Evolutionary conservation across 2,113 vertebrate genomes (phyloP).

Genomic region (Ceyx melanurus): DNA sequence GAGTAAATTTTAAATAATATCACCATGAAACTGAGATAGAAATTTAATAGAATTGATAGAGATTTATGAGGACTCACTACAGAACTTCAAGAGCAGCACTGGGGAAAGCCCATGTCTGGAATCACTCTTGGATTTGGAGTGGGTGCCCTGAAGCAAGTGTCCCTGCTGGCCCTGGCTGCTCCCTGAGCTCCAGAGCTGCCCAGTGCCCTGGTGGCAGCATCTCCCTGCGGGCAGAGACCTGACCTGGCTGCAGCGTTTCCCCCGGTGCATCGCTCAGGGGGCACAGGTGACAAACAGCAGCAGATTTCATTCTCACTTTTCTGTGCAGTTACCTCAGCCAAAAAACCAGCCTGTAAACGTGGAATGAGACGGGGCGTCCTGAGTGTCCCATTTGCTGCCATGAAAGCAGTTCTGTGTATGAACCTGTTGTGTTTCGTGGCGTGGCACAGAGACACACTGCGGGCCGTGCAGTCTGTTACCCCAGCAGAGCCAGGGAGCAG

Average conservation of each 20-base stretch:
- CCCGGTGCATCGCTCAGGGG: accelerated
- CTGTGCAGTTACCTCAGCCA: not conserved
- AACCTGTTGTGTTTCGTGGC: accelerated
- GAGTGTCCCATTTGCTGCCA: accelerated
- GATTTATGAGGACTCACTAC: not conserved
- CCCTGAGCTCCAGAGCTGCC: not conserved
- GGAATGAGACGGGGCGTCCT: not conserved
- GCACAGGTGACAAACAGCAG: not conserved
- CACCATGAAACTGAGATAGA: not conserved
- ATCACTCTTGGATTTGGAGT: accelerated
- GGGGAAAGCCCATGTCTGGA: not conserved
- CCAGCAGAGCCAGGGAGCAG: accelerated
- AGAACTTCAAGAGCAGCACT: not conserved
- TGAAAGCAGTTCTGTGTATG: accelerated
- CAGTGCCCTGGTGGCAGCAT: not conserved
- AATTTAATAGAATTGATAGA: not conserved
- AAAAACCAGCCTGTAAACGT: not conserved
- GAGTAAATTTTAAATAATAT: not conserved
- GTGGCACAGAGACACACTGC: accelerated
- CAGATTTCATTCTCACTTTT: not conserved
- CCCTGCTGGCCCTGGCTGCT: not conserved
- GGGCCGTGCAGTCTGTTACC: not conserved
- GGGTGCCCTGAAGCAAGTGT: accelerated
- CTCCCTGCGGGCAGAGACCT: not conserved
- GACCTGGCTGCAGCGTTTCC: not conserved